Base-by-base conservation (phyloP, 2,888 invertebrate genomes). In the Drosophila kambysellisi region DNA sequence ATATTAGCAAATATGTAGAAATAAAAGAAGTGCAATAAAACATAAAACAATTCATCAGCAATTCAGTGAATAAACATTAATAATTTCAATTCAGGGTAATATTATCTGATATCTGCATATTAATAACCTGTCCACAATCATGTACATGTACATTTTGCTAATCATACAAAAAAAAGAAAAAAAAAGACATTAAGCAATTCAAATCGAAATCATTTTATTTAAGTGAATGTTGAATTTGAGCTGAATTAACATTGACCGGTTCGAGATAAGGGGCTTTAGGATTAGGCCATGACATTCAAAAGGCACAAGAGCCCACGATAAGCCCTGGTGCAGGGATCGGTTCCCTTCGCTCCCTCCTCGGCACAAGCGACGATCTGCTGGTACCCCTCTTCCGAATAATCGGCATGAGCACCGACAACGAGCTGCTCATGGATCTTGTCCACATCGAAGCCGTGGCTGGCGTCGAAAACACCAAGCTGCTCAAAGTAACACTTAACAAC, bases 401-500 rank as follows among this genome's bases (percentile, higher is more conserved):
- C 84, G 4, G 86, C 88, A 1, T 81, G 63, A 0, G 62, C 61
- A 29, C 80, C 82, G 17, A 91, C 91, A 4, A 77, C 88, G 56
- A 93, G 76, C 76, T 93, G 93, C 11, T 88, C 78, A 5, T 93
- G 91, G 0, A 93, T 73, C 79, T 93, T 89, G 56, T 92, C 89
- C 7, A 92, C 90, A 79, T 92, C 88, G 75, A 92, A 93, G 8
- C 93, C 93, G 2, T 85, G 73, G 4, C 71, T 76, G 0, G 83
- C 85, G 46, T 92, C 91, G 60, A 91, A 93, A 33, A 93, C 74
- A 0, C 91, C 93, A 67, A 93, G 92, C 50, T 92, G 82, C 74
- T 90, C 91, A 37, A 93, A 91, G 30, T 93, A 67, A 57, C 93
- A 93, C 68, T 91, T 91, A 72, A 93, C 67, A 51, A 93, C 93